Evolutionary conservation across 2,888 invertebrate species (phyloP), one percentile per base, ranked within the genome.

Genomic region (Frankliniella intonsa): DNA sequence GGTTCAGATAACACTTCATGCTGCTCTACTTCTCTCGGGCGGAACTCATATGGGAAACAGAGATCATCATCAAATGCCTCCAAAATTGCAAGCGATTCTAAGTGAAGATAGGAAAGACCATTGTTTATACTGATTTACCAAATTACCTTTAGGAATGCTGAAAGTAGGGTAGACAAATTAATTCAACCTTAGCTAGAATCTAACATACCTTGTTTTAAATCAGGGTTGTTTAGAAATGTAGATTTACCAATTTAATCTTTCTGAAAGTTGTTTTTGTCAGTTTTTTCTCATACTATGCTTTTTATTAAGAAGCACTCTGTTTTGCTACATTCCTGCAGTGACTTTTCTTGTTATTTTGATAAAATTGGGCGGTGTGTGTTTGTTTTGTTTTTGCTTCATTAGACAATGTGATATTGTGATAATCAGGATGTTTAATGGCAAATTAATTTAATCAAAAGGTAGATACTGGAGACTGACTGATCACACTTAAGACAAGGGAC

Each of bases 1-100:
- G 69, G 69, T 0, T 76, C 69, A 10, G 69, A 76, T 25, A 76
- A 76, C 12, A 22, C 69, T 25, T 76, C 69, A 10, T 76, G 69
- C 69, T 76, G 69, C 25, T 76, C 69, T 25, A 76, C 69, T 12
- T 76, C 69, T 76, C 69, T 76, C 8, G 69, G 69, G 25, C 69
- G 69, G 25, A 76, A 25, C 25, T 76, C 69, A 25, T 76, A 76
- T 22, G 69, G 69, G 12, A 76, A 76, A 25, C 69, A 76, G 25
- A 1, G 69, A 25, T 76, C 69, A 25, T 22, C 69, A 11, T 76
- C 69, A 1, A 76, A 22, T 22, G 25, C 69, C 12, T 76, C 69
- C 12, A 76, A 76, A 76, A 76, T 76, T 25, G 69, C 11, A 25
- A 76, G 25, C 25, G 69, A 76, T n/a, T 76, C 69, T 1, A 76